Conservation (phyloP, 2,113 vertebrate species). For the Sminthopsis crassicaudata region DNA sequence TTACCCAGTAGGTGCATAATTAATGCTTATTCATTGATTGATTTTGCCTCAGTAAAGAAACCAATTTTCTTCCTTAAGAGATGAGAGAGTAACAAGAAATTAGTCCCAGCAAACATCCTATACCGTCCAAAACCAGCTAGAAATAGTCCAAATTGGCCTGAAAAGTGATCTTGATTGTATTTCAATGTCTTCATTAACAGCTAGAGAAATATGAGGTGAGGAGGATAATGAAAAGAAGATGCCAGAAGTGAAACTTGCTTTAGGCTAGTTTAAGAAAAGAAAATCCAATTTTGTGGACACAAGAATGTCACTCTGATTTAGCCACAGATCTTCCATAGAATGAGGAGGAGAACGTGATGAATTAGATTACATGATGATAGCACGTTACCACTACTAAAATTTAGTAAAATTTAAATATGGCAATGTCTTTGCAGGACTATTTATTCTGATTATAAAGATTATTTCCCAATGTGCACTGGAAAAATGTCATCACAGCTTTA, state of each 20-base stretch:
- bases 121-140: background rate
- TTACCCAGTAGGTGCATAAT: background rate
- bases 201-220: background rate
- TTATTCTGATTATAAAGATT: constrained; percentile 31
- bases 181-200: background rate
- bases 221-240: constrained; percentile 5
- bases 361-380: background rate
- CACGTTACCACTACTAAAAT: background rate
- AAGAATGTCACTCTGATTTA: constrained; percentile 4
- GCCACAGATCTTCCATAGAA: background rate
- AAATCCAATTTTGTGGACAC: constrained; percentile 8
- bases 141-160: background rate
- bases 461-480: constrained; percentile 36
- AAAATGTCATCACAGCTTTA: constrained; percentile 28
- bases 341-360: background rate
- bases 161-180: background rate
- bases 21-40: background rate
- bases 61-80: background rate
- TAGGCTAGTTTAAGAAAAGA: constrained; percentile 25
- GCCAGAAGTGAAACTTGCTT: background rate
- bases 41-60: background rate
- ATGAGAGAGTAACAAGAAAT: background rate
- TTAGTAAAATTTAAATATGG: background rate
- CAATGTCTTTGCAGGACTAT: background rate
- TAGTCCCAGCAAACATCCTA: background rate